These are phyloP conservation scores for Antheraea assamensis DNA, from an alignment of 2,888 invertebrate species.

Conservation along the genomic window DNA sequence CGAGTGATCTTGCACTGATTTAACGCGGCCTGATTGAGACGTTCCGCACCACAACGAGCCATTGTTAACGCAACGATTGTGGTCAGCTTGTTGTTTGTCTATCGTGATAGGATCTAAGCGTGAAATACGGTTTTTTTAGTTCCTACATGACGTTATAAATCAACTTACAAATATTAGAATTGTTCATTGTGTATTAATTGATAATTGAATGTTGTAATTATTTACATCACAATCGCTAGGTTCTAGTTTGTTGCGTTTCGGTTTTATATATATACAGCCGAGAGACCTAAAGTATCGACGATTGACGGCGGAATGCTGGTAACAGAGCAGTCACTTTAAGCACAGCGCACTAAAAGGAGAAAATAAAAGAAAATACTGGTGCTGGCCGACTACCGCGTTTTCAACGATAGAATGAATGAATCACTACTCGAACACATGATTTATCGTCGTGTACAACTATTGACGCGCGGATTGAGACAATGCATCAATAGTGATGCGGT, in stretches of 20 bases:
- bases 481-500: slow-evolving; percentile 62
- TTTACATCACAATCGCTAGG: no score
- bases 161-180: no score
- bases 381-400: neutral
- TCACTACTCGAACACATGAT: slow-evolving; percentile 31
- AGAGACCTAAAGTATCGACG: no score
- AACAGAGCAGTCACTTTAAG: neutral
- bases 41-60: slow-evolving; percentile 19
- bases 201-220: no score
- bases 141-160: neutral
- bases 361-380: neutral
- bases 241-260: no score
- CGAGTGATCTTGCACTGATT: slow-evolving; percentile 4
- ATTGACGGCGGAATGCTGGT: no score
- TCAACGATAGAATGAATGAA: neutral
- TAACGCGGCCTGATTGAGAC: slow-evolving; percentile 3
- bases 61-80: slow-evolving; percentile 12
- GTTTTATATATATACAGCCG: no score
- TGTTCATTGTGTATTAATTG: no score
- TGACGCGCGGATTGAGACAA: slow-evolving; percentile 49
- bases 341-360: neutral
- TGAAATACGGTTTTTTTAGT: slow-evolving; percentile 7
- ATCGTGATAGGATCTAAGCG: neutral
- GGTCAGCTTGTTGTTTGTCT: slow-evolving; percentile 5
- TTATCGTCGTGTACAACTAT: slow-evolving; percentile 36